phyloP scores from a whole-genome alignment of 1,140 invertebrate genomes.

The Ips nitidus region DNA sequence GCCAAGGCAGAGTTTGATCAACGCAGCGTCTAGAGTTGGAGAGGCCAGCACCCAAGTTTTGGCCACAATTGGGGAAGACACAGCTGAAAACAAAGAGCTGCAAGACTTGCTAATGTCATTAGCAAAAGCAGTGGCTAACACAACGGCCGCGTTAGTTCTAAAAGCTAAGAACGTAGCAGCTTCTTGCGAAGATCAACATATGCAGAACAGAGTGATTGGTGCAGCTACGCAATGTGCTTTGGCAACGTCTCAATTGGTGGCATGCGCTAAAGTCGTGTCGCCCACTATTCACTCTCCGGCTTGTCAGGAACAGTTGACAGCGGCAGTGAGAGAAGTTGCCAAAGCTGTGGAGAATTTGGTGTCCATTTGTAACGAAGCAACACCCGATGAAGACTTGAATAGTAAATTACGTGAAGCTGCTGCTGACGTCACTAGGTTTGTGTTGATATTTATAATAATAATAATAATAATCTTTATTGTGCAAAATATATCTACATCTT shows the following conservation, averaged over 20 bases:
- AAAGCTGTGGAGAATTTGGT: conserved; percentile 91
- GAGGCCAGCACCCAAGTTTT: conserved; percentile 94
- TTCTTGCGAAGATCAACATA: conserved; percentile 75
- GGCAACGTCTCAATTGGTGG: conserved; percentile 95
- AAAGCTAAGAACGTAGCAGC: conserved; percentile 93
- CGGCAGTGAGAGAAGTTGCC: conserved; percentile 90
- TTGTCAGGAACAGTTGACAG: conserved; percentile 92
- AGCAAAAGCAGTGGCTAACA: conserved; percentile 95
- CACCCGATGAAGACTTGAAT: conserved; percentile 66
- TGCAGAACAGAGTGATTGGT: conserved; percentile 84
- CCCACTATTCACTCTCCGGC: conserved; percentile 84
- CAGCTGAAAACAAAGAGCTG: conserved; percentile 73
- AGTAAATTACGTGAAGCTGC: conserved; percentile 84
- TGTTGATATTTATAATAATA: background rate
- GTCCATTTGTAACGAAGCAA: conserved; percentile 73
- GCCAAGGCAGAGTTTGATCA: conserved; percentile 87
- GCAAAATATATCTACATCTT: background rate
- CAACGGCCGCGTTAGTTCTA: conserved; percentile 90
- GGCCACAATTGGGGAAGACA: conserved; percentile 92
- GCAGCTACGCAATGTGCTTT: conserved; percentile 96
- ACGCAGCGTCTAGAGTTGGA: conserved; percentile 92
- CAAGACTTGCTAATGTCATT: conserved; percentile 84
- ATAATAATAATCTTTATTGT: background rate
- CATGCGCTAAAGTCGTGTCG: conserved; percentile 93
- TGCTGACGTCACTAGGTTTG: conserved; percentile 74